A percentile compares a stretch with the other conserved stretches of the same genome.
phyloP scores from a whole-genome alignment of 2,113 vertebrate species.

The Saimiri boliviensis region DNA sequence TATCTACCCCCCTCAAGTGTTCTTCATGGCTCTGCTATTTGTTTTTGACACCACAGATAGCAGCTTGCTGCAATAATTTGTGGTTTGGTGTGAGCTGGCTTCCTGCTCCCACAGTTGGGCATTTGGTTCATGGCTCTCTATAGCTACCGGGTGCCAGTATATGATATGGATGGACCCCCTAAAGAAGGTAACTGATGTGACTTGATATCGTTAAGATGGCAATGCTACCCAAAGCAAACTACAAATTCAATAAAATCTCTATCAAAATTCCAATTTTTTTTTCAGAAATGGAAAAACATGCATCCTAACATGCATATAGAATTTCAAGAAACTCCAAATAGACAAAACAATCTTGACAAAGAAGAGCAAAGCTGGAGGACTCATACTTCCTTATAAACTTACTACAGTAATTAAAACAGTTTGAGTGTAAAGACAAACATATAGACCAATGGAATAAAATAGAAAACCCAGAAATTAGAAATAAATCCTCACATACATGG shows the following conservation, averaged over 20 bases:
- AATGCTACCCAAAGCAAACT: not conserved
- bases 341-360: not conserved
- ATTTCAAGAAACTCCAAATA: not conserved
- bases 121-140: conserved; percentile 99
- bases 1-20: not conserved
- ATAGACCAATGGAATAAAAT: not conserved
- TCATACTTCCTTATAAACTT: not conserved
- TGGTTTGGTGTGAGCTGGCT: not conserved
- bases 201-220: not conserved
- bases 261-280: not conserved
- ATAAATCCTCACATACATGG: not conserved
- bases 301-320: not conserved
- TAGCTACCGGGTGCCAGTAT: conserved; percentile 97
- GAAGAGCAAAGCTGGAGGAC: not conserved
- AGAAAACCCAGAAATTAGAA: not conserved
- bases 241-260: not conserved
- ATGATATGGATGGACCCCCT: conserved; percentile 94
- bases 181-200: conserved; percentile 94
- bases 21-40: not conserved
- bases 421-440: not conserved
- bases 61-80: not conserved
- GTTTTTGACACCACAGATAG: not conserved
- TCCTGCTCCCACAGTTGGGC: conserved; percentile 88
- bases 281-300: not conserved
- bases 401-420: not conserved